Conservation (phyloP, 2,888 invertebrate species). For the Leucoptera coffeella region DNA sequence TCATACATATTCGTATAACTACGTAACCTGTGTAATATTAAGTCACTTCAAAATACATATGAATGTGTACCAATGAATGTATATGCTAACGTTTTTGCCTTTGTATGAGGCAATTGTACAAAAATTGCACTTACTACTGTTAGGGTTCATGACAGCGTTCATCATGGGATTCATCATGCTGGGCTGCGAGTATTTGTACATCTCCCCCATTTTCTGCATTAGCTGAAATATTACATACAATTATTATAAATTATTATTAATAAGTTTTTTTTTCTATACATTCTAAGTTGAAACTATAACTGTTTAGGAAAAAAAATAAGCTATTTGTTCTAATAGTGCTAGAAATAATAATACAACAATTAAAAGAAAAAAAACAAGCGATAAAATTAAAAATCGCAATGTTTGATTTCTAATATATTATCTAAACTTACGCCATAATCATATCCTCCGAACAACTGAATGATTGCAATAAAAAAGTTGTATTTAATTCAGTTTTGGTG, state of each 20-base stretch:
- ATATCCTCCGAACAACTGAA: conserved; percentile 53
- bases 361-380: too few relatives aligned
- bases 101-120: conserved; percentile 53
- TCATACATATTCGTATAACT: too few relatives aligned
- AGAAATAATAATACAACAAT: too few relatives aligned
- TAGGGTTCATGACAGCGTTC: conserved; percentile 53
- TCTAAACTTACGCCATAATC: conserved; percentile 53
- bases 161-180: conserved; percentile 34
- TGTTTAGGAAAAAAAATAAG: too few relatives aligned
- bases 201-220: conserved; percentile 40
- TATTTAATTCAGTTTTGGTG: conserved; percentile 1
- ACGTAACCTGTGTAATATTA: too few relatives aligned
- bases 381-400: too few relatives aligned
- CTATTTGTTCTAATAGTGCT: too few relatives aligned
- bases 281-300: conserved; percentile 12
- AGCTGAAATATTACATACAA: conserved; percentile 15
- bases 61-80: too few relatives aligned
- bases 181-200: conserved; percentile 33
- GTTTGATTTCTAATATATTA: too few relatives aligned
- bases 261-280: conserved; percentile 3
- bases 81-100: conserved; percentile 51
- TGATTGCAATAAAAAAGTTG: conserved; percentile 33
- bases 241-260: not conserved
- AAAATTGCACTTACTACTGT: too few relatives aligned
- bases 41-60: too few relatives aligned